Conservation (phyloP, 1,140 invertebrate genomes). For the Polypedilum pembai region DNA sequence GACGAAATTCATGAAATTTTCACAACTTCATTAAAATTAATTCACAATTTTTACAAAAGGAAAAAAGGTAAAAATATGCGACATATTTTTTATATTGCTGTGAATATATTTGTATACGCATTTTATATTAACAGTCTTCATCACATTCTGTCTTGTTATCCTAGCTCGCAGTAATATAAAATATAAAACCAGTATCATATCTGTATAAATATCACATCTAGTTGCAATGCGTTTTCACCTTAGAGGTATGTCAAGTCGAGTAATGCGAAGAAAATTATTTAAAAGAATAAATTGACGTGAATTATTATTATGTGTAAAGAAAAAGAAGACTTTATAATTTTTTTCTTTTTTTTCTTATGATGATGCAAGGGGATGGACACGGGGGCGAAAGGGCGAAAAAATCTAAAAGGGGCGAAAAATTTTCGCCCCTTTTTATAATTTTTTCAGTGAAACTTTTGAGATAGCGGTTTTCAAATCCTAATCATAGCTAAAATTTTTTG, state of each 20-base stretch:
- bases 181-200: neutral
- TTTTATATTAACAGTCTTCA: neutral
- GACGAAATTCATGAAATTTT: neutral
- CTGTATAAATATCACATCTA: no score
- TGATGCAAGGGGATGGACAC: no score
- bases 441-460: no score
- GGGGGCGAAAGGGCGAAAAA: no score
- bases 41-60: neutral
- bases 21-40: constrained; percentile 14
- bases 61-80: no score
- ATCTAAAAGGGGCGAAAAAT: no score
- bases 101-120: neutral
- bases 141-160: constrained; percentile 5
- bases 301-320: neutral
- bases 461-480: no score
- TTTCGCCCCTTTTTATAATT: no score
- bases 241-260: neutral
- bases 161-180: neutral
- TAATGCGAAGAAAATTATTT: neutral
- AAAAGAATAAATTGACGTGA: neutral
- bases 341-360: neutral
- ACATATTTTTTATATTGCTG: no score
- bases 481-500: no score
- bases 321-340: neutral
- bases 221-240: neutral